These are phyloP conservation scores for Tauraco hartlaubi DNA, from an alignment of 2,797 vertebrate genomes.

Conservation along the genomic window DNA sequence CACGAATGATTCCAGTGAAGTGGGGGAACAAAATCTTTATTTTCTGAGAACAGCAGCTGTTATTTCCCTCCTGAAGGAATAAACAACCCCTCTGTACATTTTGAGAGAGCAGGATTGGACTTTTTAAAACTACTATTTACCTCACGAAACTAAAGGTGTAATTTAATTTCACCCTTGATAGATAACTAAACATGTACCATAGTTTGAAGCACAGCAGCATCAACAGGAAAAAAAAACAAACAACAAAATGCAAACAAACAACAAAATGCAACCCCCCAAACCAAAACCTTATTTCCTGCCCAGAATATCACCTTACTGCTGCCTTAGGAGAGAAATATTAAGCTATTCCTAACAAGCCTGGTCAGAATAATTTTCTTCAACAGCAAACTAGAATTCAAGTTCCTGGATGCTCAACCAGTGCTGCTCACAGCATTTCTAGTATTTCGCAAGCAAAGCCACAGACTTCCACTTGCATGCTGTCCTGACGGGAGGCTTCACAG, in stretches of 20 bases:
- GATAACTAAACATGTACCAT: not conserved
- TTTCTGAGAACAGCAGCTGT: not conserved
- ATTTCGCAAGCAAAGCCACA: not conserved
- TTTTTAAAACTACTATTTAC: not conserved
- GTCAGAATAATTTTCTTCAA: not conserved
- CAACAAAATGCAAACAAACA: fast-evolving
- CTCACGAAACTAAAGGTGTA: not conserved
- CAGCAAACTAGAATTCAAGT: not conserved
- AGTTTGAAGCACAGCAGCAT: not conserved
- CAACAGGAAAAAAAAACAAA: not conserved
- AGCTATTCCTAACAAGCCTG: not conserved
- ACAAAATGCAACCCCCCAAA: not conserved
- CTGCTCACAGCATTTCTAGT: not conserved
- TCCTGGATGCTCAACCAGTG: not conserved
- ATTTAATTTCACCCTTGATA: not conserved
- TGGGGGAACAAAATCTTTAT: not conserved
- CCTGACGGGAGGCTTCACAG: not conserved
- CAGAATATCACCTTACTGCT: constrained; percentile 4
- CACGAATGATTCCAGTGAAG: not conserved
- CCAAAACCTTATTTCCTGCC: not conserved
- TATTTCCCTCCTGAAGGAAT: not conserved
- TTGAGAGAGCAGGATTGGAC: not conserved
- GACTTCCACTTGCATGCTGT: not conserved
- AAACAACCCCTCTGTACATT: not conserved
- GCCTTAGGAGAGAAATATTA: not conserved